These are phyloP conservation scores for Azemiops feae DNA, from an alignment of 2,113 vertebrate species.

Conservation along the genomic window DNA sequence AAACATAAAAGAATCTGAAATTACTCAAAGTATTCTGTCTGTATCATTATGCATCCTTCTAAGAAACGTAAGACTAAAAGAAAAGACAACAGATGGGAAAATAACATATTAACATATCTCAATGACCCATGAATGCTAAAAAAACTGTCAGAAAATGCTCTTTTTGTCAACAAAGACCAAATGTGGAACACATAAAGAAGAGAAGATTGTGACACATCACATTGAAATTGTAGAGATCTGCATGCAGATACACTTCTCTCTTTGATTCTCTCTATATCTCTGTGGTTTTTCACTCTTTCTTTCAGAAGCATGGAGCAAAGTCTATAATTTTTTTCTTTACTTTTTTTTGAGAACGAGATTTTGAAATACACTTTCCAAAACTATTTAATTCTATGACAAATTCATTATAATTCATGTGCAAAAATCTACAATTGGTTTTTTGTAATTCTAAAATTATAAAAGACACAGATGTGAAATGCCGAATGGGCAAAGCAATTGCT, in stretches of 20 bases:
- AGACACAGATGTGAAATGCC: neutral
- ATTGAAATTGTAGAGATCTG: neutral
- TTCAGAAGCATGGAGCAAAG: neutral
- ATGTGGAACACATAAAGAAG: neutral
- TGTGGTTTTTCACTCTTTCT: neutral
- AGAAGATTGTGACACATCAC: neutral
- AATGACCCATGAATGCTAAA: conserved; percentile 16
- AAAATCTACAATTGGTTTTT: neutral
- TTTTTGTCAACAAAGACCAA: conserved; percentile 15
- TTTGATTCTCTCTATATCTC: neutral
- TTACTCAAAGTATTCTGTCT: neutral
- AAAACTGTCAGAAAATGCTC: conserved; percentile 1
- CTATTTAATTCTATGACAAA: neutral
- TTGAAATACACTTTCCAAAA: neutral
- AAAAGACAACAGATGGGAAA: conserved; percentile 23
- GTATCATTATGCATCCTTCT: conserved; percentile 1
- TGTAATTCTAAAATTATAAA: neutral
- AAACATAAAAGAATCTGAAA: neutral
- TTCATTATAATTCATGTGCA: neutral
- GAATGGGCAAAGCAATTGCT: neutral
- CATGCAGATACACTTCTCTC: neutral
- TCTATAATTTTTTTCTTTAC: neutral
- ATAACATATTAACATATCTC: conserved; percentile 14
- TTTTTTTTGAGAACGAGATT: neutral
- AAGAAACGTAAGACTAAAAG: neutral